A percentile compares a stretch with the other conserved stretches of the same genome.
These are phyloP conservation scores for Protonemura montana DNA, from an alignment of 2,888 invertebrate species.

Conservation along the genomic window DNA sequence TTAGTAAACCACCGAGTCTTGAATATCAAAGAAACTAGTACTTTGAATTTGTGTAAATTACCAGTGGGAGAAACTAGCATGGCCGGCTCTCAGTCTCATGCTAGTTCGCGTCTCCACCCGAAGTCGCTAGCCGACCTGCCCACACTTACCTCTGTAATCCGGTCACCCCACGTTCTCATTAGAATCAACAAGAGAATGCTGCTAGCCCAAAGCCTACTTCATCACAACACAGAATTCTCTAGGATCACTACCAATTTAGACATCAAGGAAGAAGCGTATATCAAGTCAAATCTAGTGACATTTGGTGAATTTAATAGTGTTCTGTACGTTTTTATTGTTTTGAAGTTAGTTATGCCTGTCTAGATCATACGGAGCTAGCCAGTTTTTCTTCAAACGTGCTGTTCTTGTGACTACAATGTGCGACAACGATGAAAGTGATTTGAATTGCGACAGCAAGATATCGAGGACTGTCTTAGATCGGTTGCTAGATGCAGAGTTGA, in stretches of 20 bases:
- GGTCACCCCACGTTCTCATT: constrained; percentile 37
- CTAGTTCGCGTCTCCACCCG: constrained; percentile 9
- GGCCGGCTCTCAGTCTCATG: background rate
- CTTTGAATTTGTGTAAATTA: constrained; percentile 27
- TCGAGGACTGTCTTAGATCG: constrained; percentile 1
- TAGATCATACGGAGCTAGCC: background rate
- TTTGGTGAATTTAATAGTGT: background rate
- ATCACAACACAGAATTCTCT: background rate
- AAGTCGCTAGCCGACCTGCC: background rate
- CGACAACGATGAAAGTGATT: constrained; percentile 17
- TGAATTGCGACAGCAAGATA: constrained; percentile 29
- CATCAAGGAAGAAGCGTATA: background rate
- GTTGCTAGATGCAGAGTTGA: background rate
- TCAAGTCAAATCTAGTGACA: background rate
- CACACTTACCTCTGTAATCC: background rate
- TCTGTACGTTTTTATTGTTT: background rate
- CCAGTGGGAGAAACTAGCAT: constrained; percentile 21
- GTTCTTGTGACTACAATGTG: background rate
- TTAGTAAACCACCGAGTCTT: background rate
- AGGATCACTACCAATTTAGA: background rate
- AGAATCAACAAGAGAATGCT: constrained; percentile 21
- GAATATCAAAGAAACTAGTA: background rate
- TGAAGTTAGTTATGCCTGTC: background rate
- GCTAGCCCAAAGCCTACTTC: background rate
- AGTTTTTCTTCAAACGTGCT: background rate